Evolutionary conservation across 2,797 vertebrate species (phyloP), one percentile per base, ranked within the genome.

Genomic region (Crenuchus spilurus): DNA sequence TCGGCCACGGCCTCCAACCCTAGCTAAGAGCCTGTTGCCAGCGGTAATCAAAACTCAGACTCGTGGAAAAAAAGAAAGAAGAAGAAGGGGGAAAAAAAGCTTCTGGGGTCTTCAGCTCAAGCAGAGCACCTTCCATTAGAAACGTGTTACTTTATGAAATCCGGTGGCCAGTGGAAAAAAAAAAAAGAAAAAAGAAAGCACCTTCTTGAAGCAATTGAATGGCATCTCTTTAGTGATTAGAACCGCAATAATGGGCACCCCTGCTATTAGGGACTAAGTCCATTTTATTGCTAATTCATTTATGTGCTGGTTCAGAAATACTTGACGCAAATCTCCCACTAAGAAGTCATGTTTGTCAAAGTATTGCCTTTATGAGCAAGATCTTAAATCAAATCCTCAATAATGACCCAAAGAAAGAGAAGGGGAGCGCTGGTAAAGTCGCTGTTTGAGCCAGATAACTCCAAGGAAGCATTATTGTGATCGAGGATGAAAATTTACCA

Each of bases 221-320:
- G 97, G 95, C 96, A 96, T 96, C 96, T 98, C 96, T 97, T 97
- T 95, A 96, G 96, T 97, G 97, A 98, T 98, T 98, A 98, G 94
- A 93, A 92, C 92, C 64, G 92, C 94, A 95, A 96, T 98, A 98
- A 99, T 97, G 94, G 95, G 94, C 92, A 94, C 94, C 94, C 97
- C 96, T 87, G 94, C 95, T 93, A 96, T 93, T 95, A 92, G 92
- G 69, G 90, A 89, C 94, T 95, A 95, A 97, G 96, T 95, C 96
- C 95, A 93, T 95, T 95, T 96, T 94, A 96, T 97, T 96, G 96
- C 96, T 97, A 96, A 98, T 98, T 98, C 95, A 97, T 96, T 96
- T 96, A 97, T 94, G 95, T 95, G 94, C 96, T 96, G 95, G 96
- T 97, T 97, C 94, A 96, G 95, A 96, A 92, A 91, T 91, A 95